Conservation (phyloP, 1,140 invertebrate species). For the Gerris buenoi region DNA sequence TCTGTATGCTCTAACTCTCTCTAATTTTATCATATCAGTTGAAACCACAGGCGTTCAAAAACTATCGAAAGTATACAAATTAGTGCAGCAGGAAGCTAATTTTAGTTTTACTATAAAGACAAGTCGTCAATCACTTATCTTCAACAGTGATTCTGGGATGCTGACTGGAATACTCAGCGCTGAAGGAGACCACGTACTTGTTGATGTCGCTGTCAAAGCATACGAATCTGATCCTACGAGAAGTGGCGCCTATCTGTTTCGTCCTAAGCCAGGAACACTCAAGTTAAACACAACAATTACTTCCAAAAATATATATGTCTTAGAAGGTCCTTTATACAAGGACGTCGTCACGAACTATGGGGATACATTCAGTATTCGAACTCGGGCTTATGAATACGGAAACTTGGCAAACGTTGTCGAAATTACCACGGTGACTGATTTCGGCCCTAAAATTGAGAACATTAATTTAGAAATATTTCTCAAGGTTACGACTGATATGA, state of each 20-base stretch:
- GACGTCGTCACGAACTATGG: constrained; percentile 2
- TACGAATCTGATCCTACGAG: not conserved
- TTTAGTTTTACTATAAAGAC: not conserved
- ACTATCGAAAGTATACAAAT: not conserved
- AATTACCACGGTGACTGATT: constrained; percentile 2
- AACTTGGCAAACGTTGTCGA: constrained; percentile 2
- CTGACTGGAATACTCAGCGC: not conserved
- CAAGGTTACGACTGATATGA: not conserved
- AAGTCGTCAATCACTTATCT: not conserved
- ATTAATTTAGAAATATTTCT: constrained; percentile 5
- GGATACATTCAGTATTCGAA: not conserved
- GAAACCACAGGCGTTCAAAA: not conserved
- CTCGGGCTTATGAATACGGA: not conserved
- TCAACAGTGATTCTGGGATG: constrained; percentile 2
- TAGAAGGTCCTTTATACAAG: constrained; percentile 5
- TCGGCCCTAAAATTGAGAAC: not conserved
- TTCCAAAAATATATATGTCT: not conserved
- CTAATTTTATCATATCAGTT: not conserved
- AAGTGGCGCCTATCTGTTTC: constrained; percentile 11
- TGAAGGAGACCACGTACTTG: not conserved
- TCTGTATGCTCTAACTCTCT: constrained; percentile 1
- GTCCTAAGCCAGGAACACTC: not conserved
- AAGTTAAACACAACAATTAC: not conserved
- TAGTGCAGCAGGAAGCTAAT: not conserved
- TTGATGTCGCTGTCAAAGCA: not conserved